Percentiles rank a stretch among this genome's conserved stretches.
These are phyloP conservation scores for Apus apus DNA, from an alignment of 2,113 vertebrate genomes.

Conservation along the genomic window DNA sequence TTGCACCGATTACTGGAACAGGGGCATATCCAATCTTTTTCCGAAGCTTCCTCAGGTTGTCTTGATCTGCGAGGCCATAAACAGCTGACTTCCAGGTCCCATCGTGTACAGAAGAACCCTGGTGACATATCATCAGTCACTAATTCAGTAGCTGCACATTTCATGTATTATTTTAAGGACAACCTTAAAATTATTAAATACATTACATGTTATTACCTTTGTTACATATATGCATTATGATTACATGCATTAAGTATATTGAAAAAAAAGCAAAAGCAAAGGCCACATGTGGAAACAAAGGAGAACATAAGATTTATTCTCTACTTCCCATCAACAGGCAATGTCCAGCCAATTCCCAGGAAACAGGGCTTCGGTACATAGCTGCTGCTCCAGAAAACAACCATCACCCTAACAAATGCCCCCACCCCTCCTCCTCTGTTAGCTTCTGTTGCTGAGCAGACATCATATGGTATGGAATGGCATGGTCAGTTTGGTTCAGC, in stretches of 20 bases:
- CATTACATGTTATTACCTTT: background rate
- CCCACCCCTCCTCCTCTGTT: background rate
- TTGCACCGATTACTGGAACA: conserved; percentile 82
- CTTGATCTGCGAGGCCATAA: conserved; percentile 82
- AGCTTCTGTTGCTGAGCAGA: background rate
- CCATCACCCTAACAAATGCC: too few species aligned
- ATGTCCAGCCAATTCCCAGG: background rate
- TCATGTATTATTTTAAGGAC: background rate
- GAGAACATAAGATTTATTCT: background rate
- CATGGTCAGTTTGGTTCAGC: background rate
- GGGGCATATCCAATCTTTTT: conserved; percentile 83
- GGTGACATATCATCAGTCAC: background rate
- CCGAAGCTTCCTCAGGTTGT: conserved; percentile 79
- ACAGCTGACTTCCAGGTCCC: conserved; percentile 93
- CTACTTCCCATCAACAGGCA: background rate
- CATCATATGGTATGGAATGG: too few species aligned
- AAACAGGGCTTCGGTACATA: background rate
- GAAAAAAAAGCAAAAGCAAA: background rate
- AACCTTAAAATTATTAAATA: background rate
- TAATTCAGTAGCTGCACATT: background rate
- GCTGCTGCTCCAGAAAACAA: too few species aligned
- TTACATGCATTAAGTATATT: background rate
- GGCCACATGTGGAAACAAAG: too few species aligned
- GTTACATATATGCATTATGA: background rate
- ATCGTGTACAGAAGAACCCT: conserved; percentile 88